Base-by-base conservation (phyloP, 2,888 invertebrate species). In the Drosophila macrospina region DNA sequence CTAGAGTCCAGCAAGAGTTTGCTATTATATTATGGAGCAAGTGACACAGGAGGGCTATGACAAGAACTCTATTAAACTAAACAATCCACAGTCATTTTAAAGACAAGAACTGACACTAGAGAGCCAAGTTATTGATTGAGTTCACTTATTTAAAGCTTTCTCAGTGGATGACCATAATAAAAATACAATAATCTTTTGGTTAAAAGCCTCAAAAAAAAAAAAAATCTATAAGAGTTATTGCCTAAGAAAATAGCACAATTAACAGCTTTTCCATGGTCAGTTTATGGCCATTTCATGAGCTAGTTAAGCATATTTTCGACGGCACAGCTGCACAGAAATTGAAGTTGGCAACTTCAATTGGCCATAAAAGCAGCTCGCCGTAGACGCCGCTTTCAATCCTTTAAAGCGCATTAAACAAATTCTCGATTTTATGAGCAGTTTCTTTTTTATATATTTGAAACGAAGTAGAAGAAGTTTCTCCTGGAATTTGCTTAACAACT, bases 341-440 rank as follows among this genome's bases (percentile, higher is more conserved):
- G 20, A 20, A 24, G 54, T 44, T 55, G 54, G 1, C 15, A 51
- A 51, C 37, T 51, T 51, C 26, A 51, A 28, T 51, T 51, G 51
- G 37, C 51, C 15, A 44, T 44, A 34, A 34, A 44, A 41, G 15
- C 13, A 51, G 51, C 37, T 36, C 15, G 11, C 26, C 13, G 13
- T 32, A 11, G 4, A n/a, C 39, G 47, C 16, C 32, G n/a, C 20
- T 13, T 44, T 26, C 32, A 34, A 44, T 26, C 51, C 37, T 37
- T 51, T 48, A 50, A 50, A 50, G 24, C 36, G 20, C 34, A 36
- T 52, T 7, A 32, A 30, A 32, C 13, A 44, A 55, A 55, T 55
- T 44, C 26, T 13, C 13, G 15, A 34, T 34, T 44, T 55, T 55
- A 55, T 55, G 34, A 4, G 32, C 26, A 15, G n/a, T 26, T 39